phyloP scores from a whole-genome alignment of 2,888 invertebrate species.

The Epinotia bilunana region DNA sequence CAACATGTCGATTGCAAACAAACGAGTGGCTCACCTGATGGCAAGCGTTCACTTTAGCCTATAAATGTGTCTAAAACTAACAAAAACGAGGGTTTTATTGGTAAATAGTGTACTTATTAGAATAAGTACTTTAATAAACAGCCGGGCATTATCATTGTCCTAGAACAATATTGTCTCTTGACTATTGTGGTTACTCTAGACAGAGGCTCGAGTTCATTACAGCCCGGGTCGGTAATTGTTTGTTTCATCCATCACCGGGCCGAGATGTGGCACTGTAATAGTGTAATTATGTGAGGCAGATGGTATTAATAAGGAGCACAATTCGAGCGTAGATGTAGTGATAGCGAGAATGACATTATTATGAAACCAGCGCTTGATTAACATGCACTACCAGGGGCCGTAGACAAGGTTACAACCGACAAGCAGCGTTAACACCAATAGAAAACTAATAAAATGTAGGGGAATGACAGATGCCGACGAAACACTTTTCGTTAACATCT shows the following conservation, averaged over 20 bases:
- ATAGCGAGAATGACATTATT: not conserved
- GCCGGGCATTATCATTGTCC: conserved; percentile 7
- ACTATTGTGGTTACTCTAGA: conserved; percentile 1
- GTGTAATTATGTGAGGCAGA: not conserved
- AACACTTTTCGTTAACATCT: no score
- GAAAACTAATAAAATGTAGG: no score
- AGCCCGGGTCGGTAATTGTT: conserved; percentile 8
- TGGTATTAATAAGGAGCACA: not conserved
- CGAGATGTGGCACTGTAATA: conserved; percentile 4
- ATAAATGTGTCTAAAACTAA: not conserved
- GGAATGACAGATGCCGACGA: no score
- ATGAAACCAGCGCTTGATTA: not conserved
- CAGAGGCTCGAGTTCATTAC: conserved; percentile 5
- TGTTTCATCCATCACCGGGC: conserved; percentile 16
- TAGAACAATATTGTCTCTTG: conserved; percentile 24
- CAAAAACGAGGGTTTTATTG: not conserved
- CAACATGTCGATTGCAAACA: no score
- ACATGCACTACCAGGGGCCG: no score
- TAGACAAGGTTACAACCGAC: no score
- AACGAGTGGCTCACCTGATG: no score
- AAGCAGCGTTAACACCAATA: no score
- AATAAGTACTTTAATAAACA: not conserved
- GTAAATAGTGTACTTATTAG: conserved; percentile 2
- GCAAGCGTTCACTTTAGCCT: no score
- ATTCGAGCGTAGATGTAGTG: not conserved